phyloP scores from a whole-genome alignment of 35 echinoderm and acorn worm genomes.

The Lytechinus pictus region DNA sequence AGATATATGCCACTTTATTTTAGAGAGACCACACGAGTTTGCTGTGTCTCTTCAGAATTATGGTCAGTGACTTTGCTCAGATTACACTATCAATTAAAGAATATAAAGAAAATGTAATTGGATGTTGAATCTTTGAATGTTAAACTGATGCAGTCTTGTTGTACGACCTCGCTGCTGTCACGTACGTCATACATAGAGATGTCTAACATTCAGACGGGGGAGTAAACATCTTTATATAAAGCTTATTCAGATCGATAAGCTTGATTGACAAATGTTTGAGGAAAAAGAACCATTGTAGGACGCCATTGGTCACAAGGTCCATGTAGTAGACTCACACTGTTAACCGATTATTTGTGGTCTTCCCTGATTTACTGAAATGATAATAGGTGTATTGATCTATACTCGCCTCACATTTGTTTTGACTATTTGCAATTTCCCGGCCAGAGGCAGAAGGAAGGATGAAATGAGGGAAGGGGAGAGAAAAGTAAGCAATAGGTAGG shows the following conservation, averaged over 20 bases:
- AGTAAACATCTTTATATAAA: not conserved
- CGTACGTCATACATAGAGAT: not conserved
- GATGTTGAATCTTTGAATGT: not conserved
- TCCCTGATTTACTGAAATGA: not conserved
- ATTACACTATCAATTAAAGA: not conserved
- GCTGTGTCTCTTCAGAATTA: not conserved
- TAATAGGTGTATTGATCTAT: conserved; percentile 25
- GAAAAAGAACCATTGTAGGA: not conserved
- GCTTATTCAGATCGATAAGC: not conserved
- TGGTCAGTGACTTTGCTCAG: not conserved
- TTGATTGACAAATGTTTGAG: not conserved
- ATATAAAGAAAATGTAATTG: not conserved
- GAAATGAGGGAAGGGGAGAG: not conserved
- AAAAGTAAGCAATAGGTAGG: too few relatives aligned
- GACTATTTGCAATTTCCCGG: not conserved
- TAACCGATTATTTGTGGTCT: not conserved
- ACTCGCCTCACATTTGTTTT: not conserved
- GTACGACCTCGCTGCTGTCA: not conserved
- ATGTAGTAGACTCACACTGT: not conserved
- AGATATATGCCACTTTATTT: not conserved
- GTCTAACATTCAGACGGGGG: not conserved
- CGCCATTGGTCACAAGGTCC: not conserved
- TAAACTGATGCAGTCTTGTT: not conserved
- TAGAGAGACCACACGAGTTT: not conserved
- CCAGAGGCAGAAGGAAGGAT: not conserved